Percentiles rank a stretch among this genome's conserved stretches.
phyloP scores from a whole-genome alignment of 2,113 vertebrate species.

The Rhinogobius similis region DNA sequence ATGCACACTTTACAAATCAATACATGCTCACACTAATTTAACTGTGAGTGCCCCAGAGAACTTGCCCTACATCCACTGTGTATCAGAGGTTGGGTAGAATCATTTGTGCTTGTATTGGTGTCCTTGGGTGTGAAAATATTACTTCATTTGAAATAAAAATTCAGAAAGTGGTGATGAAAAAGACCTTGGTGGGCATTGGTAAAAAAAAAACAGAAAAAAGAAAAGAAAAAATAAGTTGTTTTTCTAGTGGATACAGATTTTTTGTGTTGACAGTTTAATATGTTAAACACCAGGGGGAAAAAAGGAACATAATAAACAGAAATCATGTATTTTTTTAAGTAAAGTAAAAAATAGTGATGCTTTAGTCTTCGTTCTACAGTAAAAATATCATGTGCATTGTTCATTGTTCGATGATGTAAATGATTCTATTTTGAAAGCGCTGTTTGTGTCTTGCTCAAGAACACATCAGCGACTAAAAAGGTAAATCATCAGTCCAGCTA shows the following conservation, averaged over 20 bases:
- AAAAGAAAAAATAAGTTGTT: neutral
- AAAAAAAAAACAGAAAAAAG: no score
- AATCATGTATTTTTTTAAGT: neutral
- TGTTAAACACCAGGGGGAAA: neutral
- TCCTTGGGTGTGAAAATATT: conserved; percentile 12
- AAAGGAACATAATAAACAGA: neutral
- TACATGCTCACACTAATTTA: conserved; percentile 66
- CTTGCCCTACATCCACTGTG: conserved; percentile 33
- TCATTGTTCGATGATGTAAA: no score
- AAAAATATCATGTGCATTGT: no score
- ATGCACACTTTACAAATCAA: conserved; percentile 67
- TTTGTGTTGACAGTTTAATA: neutral
- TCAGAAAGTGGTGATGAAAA: neutral
- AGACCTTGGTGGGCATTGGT: neutral
- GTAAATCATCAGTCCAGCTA: no score
- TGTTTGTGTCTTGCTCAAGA: no score
- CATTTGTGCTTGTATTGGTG: conserved; percentile 17
- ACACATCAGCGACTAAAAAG: no score
- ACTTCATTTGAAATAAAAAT: conserved; percentile 25
- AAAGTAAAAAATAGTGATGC: neutral
- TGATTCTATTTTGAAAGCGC: no score
- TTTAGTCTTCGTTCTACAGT: no score
- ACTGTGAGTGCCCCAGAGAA: conserved; percentile 49
- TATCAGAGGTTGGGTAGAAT: conserved; percentile 36
- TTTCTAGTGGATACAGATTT: neutral